These are phyloP conservation scores for Sphaeridia pumilis DNA, from an alignment of 2,888 invertebrate genomes.

Conservation along the genomic window DNA sequence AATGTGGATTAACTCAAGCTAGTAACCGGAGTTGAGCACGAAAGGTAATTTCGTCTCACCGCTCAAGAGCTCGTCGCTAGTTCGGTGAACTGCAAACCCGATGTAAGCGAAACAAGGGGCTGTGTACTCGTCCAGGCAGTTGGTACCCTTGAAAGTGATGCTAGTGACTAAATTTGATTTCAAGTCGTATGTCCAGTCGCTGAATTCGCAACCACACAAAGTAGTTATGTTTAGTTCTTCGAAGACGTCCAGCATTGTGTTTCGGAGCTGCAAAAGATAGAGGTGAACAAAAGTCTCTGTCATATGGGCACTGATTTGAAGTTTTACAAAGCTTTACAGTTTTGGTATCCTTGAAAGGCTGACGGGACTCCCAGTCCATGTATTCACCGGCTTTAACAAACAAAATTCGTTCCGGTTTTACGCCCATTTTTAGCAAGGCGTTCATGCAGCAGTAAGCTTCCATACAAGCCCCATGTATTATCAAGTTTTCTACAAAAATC, in stretches of 20 bases:
- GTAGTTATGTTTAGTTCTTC: slow-evolving; percentile 16
- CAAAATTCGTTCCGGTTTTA: slow-evolving; percentile 47
- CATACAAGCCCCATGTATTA: slow-evolving; percentile 57
- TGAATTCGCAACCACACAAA: slow-evolving; percentile 22
- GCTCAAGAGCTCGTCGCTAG: slow-evolving; percentile 29
- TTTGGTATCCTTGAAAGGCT: slow-evolving; percentile 8
- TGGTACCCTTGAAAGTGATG: slow-evolving; percentile 9
- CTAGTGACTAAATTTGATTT: slow-evolving; percentile 23
- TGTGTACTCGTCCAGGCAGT: slow-evolving; percentile 14
- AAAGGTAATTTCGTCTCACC: slow-evolving; percentile 41
- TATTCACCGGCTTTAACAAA: slow-evolving; percentile 41
- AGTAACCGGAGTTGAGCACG: background rate
- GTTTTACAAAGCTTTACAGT: slow-evolving; percentile 1
- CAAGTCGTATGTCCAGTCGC: slow-evolving; percentile 24
- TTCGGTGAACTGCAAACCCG: slow-evolving; percentile 20
- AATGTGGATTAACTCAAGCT: slow-evolving; percentile 1
- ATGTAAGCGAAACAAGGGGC: slow-evolving; percentile 30
- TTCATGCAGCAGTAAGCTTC: slow-evolving; percentile 55
- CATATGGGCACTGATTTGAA: background rate
- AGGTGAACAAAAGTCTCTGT: background rate
- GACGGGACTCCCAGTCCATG: slow-evolving; percentile 23
- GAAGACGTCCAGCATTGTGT: slow-evolving; percentile 16
- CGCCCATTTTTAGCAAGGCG: slow-evolving; percentile 49
- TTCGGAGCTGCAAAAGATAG: slow-evolving; percentile 9
- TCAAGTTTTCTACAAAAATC: slow-evolving; percentile 17